Percentiles rank a stretch among this genome's conserved stretches.
These are phyloP conservation scores for Achatina immaculata DNA, from an alignment of 1,140 invertebrate genomes.

Conservation along the genomic window DNA sequence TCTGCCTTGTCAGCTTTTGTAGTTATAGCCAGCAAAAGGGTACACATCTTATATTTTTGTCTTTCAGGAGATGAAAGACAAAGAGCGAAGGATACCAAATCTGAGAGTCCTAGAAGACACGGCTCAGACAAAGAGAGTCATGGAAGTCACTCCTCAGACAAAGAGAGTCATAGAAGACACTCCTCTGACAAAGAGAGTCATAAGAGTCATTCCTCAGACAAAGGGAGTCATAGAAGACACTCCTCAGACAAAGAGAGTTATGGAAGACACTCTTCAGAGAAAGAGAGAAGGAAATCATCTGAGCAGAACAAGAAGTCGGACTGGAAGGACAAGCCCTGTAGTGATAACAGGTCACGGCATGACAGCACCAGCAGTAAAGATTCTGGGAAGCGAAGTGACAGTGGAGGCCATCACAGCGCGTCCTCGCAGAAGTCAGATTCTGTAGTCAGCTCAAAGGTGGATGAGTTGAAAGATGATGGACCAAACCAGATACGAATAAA, in stretches of 20 bases:
- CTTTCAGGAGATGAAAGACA: background rate
- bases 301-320: constrained; percentile 17
- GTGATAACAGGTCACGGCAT: background rate
- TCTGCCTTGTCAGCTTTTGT: too few relatives aligned
- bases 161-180: too few relatives aligned
- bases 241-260: background rate
- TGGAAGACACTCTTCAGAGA: background rate
- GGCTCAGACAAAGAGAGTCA: too few relatives aligned
- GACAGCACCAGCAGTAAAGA: constrained; percentile 9
- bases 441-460: constrained; percentile 26
- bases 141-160: too few relatives aligned
- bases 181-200: too few relatives aligned
- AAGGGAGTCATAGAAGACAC: background rate
- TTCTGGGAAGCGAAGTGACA: constrained; percentile 27
- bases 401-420: background rate
- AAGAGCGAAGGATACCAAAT: background rate
- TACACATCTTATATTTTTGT: too few relatives aligned
- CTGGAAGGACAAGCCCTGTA: background rate
- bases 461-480: constrained; percentile 43
- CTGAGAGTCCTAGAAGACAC: too few relatives aligned
- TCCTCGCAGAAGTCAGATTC: background rate
- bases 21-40: too few relatives aligned
- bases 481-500: constrained; percentile 83
- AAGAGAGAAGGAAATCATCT: constrained; percentile 2
- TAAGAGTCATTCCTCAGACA: too few relatives aligned